Percentiles rank a stretch among this genome's conserved stretches.
phyloP scores from a whole-genome alignment of 2,888 invertebrate species.

The Cremastobaeus sp. region DNA sequence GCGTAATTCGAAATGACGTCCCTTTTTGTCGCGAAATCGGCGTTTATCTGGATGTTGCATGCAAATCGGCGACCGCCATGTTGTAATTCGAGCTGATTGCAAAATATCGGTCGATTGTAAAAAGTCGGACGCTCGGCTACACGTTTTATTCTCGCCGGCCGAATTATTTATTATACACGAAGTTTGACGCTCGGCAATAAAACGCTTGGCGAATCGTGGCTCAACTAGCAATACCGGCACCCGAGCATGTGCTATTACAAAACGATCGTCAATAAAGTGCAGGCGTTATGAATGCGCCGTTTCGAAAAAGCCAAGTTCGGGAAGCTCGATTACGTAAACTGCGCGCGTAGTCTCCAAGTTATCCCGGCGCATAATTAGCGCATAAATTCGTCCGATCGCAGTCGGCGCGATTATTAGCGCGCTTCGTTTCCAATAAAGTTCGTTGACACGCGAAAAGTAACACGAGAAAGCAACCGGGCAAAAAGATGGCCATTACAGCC shows the following conservation, averaged over 20 bases:
- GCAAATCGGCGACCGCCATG: too few species aligned
- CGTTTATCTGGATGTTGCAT: too few species aligned
- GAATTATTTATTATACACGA: constrained; percentile 10
- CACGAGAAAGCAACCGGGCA: constrained; percentile 29
- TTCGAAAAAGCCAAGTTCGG: constrained; percentile 4
- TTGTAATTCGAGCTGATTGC: too few species aligned
- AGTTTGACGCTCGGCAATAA: constrained; percentile 5
- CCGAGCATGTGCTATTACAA: constrained; percentile 13
- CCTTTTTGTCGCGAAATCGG: too few species aligned
- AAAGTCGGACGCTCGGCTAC: too few species aligned
- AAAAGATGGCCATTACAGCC: constrained; percentile 3
- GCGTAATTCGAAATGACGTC: too few species aligned
- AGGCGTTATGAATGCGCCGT: constrained; percentile 25
- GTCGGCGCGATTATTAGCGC: constrained; percentile 9
- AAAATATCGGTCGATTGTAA: too few species aligned
- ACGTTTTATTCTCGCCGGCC: background rate
- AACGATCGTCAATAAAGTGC: constrained; percentile 34
- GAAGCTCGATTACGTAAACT: constrained; percentile 25
- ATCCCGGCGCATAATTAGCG: constrained; percentile 24
- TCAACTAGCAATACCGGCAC: constrained; percentile 19
- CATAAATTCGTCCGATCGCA: constrained; percentile 37
- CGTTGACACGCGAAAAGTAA: constrained; percentile 40
- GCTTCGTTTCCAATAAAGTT: constrained; percentile 24
- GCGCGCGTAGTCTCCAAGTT: constrained; percentile 23
- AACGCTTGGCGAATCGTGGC: constrained; percentile 2